Conservation (phyloP, 2,888 invertebrate species). For the Dryobota labecula region DNA sequence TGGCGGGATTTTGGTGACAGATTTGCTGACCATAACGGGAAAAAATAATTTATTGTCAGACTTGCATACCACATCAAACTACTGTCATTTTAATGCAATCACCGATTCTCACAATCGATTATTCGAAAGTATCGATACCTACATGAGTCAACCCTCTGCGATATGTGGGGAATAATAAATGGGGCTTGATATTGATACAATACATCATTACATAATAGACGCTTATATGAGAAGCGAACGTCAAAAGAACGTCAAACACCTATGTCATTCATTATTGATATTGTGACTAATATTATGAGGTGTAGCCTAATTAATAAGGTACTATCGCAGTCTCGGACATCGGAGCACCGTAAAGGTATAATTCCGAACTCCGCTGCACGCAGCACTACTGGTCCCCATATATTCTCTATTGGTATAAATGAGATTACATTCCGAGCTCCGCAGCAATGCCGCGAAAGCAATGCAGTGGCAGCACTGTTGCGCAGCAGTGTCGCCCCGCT, state of each 20-base stretch:
- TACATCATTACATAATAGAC: conserved; percentile 10
- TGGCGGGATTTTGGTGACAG: conserved; percentile 74
- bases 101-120: conserved; percentile 54
- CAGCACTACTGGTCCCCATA: no score
- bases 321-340: no score
- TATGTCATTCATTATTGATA: conserved; percentile 4
- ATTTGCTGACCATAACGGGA: conserved; percentile 72
- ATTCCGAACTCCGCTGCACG: no score
- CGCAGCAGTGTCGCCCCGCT: no score
- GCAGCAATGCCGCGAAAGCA: no score
- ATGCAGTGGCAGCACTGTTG: no score
- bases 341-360: no score
- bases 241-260: conserved; percentile 12
- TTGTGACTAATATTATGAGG: conserved; percentile 1
- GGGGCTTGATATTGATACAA: conserved; percentile 37
- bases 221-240: conserved; percentile 13
- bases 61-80: conserved; percentile 56
- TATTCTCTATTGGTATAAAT: no score
- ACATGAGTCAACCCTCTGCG: conserved; percentile 36
- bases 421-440: no score
- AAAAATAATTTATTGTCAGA: conserved; percentile 70
- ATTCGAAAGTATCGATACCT: conserved; percentile 50
- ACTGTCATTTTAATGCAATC: conserved; percentile 56
- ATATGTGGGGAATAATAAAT: conserved; percentile 51
- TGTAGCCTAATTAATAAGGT: conserved; percentile 5